Conservation (phyloP, 2,888 invertebrate species). For the Lamproptera curius region DNA sequence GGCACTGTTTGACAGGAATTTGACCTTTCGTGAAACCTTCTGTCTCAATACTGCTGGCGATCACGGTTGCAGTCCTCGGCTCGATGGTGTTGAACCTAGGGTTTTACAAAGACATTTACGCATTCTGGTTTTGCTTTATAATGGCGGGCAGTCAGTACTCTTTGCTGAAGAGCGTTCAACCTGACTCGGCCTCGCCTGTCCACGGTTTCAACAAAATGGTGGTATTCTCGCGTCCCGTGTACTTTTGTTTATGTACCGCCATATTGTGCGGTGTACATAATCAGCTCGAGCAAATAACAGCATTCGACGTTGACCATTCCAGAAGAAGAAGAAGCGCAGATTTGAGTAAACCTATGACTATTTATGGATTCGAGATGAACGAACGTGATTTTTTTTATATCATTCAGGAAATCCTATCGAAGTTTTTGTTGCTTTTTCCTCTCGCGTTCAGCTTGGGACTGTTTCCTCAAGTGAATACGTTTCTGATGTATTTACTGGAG, state of each 20-base stretch:
- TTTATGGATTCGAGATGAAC: constrained; percentile 69
- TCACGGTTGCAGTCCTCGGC: constrained; percentile 91
- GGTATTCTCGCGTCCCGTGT: constrained; percentile 95
- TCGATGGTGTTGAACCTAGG: constrained; percentile 88
- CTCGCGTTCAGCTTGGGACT: constrained; percentile 96
- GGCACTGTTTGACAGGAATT: constrained; percentile 95
- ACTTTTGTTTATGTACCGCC: constrained; percentile 90
- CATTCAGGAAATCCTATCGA: constrained; percentile 85
- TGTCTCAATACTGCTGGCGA: constrained; percentile 89
- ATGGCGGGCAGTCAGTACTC: constrained; percentile 99
- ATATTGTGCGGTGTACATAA: constrained; percentile 69
- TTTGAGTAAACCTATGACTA: constrained; percentile 48
- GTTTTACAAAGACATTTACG: constrained; percentile 94
- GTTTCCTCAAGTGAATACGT: constrained; percentile 98
- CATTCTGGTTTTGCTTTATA: constrained; percentile 97
- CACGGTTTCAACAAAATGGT: constrained; percentile 98
- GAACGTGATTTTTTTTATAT: constrained; percentile 80
- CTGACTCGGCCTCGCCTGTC: constrained; percentile 98
- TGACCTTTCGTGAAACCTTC: constrained; percentile 89
- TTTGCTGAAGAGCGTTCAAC: constrained; percentile 97
- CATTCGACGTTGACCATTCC: constrained; percentile 37
- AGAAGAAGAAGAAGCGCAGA: constrained; percentile 51
- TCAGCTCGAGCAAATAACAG: constrained; percentile 47
- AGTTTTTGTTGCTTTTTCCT: constrained; percentile 93
- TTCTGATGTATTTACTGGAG: constrained; percentile 96